Conservation (phyloP, 2,113 vertebrate species). For the Pithys albifrons region DNA sequence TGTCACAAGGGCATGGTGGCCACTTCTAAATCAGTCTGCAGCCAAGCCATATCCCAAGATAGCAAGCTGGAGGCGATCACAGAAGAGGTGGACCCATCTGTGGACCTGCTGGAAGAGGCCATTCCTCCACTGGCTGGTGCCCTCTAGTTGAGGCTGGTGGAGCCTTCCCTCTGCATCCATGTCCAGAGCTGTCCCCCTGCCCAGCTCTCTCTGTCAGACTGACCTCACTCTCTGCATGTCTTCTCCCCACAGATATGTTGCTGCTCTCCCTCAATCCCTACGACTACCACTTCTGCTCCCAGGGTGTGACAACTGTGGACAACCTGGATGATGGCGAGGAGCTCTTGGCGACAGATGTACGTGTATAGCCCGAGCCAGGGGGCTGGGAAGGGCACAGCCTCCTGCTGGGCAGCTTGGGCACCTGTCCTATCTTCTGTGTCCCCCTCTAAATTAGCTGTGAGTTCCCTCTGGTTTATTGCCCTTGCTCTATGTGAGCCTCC, state of each 20-base stretch:
- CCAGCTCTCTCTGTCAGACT: neutral
- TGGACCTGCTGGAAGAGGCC: neutral
- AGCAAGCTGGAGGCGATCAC: conserved; percentile 37
- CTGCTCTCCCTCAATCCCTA: conserved; percentile 92
- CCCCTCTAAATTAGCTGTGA: neutral
- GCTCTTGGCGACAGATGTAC: conserved; percentile 89
- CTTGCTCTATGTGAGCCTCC: neutral
- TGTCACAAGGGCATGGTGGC: conserved; percentile 58
- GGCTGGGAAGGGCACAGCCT: neutral
- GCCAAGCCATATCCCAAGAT: conserved; percentile 55
- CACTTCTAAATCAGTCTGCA: conserved; percentile 68
- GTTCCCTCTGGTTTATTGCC: neutral
- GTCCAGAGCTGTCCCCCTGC: neutral
- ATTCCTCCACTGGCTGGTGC: neutral
- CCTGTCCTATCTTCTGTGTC: neutral
- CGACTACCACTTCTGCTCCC: conserved; percentile 95
- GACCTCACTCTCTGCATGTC: neutral
- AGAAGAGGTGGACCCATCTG: neutral
- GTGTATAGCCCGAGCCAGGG: neutral
- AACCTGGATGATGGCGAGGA: conserved; percentile 89
- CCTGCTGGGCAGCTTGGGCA: neutral
- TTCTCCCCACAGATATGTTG: conserved; percentile 86
- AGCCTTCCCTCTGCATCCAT: neutral
- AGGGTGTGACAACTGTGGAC: conserved; percentile 90
- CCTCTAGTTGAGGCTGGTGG: neutral